A percentile compares a stretch with the other conserved stretches of the same genome.
These are phyloP conservation scores for Grallaria varia DNA, from an alignment of 2,113 vertebrate species.

Conservation along the genomic window DNA sequence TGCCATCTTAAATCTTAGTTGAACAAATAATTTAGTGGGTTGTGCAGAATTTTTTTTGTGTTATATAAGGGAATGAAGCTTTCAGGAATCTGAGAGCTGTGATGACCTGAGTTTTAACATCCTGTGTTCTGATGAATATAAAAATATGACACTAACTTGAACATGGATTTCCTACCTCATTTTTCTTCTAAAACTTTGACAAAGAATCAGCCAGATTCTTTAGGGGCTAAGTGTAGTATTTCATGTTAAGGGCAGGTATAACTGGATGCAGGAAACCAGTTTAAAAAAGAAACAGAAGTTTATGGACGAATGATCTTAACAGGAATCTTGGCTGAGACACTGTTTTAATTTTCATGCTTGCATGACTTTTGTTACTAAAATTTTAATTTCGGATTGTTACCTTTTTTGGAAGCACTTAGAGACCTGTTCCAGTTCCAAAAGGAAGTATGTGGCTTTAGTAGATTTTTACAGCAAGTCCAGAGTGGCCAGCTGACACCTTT, in stretches of 20 bases:
- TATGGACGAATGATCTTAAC: background rate
- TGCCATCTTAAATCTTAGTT: background rate
- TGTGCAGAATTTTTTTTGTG: background rate
- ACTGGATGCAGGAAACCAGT: background rate
- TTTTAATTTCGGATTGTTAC: background rate
- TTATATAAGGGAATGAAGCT: background rate
- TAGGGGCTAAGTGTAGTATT: background rate
- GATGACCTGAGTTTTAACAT: background rate
- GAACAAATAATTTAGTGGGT: background rate
- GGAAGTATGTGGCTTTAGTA: background rate
- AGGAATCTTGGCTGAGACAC: background rate
- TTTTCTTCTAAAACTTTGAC: background rate
- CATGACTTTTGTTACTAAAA: background rate
- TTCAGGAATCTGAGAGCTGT: background rate
- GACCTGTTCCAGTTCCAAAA: background rate
- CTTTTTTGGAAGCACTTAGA: background rate
- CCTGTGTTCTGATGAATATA: background rate
- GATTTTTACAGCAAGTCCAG: background rate
- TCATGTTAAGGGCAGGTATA: background rate
- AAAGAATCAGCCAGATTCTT: background rate
- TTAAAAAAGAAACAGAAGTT: background rate
- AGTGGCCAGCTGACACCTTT: background rate
- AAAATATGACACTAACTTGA: background rate
- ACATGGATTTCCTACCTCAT: background rate
- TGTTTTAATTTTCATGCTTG: background rate